These are phyloP conservation scores for Ormyrus thymus DNA, from an alignment of 2,888 invertebrate genomes.

Conservation along the genomic window DNA sequence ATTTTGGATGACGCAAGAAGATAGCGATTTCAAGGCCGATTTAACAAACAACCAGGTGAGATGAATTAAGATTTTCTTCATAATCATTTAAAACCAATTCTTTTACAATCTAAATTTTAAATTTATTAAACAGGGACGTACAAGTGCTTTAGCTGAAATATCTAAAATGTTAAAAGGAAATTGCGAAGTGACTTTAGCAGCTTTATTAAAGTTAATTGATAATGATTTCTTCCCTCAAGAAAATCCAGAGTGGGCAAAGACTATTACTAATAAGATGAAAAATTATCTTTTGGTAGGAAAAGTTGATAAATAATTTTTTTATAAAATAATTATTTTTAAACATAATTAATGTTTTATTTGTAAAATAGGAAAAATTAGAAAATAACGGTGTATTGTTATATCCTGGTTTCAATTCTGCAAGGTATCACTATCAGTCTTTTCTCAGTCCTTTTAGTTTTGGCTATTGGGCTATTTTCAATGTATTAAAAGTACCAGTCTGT, in stretches of 20 bases:
- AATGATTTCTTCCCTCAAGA: slow-evolving; percentile 81
- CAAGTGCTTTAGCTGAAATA: slow-evolving; percentile 70
- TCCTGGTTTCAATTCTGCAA: slow-evolving; percentile 88
- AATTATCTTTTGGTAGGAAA: slow-evolving; percentile 79
- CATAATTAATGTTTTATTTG: background rate
- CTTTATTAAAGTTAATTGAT: slow-evolving; percentile 82
- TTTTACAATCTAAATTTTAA: background rate
- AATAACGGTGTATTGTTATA: slow-evolving; percentile 88
- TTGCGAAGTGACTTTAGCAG: slow-evolving; percentile 82
- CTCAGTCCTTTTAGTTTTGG: slow-evolving; percentile 88
- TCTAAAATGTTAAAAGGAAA: slow-evolving; percentile 76
- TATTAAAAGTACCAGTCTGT: slow-evolving; percentile 87
- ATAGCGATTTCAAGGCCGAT: slow-evolving; percentile 79
- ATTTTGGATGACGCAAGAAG: slow-evolving; percentile 85
- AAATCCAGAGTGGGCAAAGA: slow-evolving; percentile 80
- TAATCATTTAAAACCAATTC: no score
- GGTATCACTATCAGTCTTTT: slow-evolving; percentile 87
- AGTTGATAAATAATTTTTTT: background rate
- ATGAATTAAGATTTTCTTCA: no score
- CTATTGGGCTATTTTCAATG: slow-evolving; percentile 91
- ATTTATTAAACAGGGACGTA: slow-evolving; percentile 60
- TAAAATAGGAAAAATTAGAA: slow-evolving; percentile 81
- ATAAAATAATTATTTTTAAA: no score
- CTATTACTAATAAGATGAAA: slow-evolving; percentile 78
- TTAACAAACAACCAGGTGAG: slow-evolving; percentile 80